Evolutionary conservation across 35 echinoderm and acorn worm species (phyloP).

Genomic region (Amphiura filiformis): DNA sequence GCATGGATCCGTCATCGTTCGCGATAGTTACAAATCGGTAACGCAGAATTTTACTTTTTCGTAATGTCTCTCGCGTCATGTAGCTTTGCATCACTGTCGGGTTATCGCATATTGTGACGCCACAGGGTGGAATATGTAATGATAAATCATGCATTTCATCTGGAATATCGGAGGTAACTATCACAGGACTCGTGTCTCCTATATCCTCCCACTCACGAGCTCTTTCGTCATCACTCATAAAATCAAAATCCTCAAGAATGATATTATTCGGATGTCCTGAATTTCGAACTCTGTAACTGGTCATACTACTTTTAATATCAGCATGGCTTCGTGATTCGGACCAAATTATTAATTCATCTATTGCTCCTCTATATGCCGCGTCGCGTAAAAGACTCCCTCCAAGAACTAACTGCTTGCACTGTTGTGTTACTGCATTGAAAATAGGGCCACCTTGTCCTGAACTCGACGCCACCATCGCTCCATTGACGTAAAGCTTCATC

Average conservation of each 20-base stretch:
- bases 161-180: conserved; percentile 35
- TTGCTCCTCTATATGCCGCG: conserved; percentile 55
- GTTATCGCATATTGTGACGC: conserved; percentile 82
- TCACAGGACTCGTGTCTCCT: conserved; percentile 29
- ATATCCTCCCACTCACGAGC: conserved; percentile 44
- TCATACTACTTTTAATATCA: conserved; percentile 33
- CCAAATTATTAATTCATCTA: conserved; percentile 54
- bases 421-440: conserved; percentile 47
- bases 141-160: conserved; percentile 17
- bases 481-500: conserved; percentile 81
- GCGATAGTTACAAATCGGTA: conserved; percentile 70
- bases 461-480: conserved; percentile 65
- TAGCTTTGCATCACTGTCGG: conserved; percentile 23
- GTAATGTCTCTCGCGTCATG: conserved; percentile 18
- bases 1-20: conserved; percentile 76
- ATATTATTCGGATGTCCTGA: neutral
- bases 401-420: conserved; percentile 79
- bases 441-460: conserved; percentile 58
- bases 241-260: conserved; percentile 49
- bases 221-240: conserved; percentile 12
- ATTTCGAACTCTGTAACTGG: neutral
- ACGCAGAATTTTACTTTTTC: conserved; percentile 37
- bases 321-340: conserved; percentile 32
- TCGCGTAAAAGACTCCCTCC: conserved; percentile 50
- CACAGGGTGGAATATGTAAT: conserved; percentile 57